Percentiles rank a stretch among this genome's conserved stretches.
Conservation (phyloP, 2,888 invertebrate genomes). For the Mythimna loreyi region DNA sequence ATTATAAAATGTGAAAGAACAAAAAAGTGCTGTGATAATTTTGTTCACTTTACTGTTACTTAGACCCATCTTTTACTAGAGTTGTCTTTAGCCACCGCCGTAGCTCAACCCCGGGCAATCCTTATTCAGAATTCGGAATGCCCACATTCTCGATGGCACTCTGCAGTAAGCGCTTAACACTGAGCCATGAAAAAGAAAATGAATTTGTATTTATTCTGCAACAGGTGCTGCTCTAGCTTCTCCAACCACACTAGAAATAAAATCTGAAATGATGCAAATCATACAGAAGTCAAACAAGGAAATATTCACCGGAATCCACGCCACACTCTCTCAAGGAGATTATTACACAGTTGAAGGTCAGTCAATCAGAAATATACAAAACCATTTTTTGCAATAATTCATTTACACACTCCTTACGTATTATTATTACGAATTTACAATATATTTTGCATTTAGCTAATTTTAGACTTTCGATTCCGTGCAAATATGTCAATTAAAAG, state of each 20-base stretch:
- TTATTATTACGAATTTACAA: too few relatives aligned
- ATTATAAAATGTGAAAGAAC: too few relatives aligned
- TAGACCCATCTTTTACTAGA: too few relatives aligned
- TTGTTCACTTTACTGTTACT: neutral
- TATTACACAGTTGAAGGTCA: conserved; percentile 42
- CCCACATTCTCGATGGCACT: neutral
- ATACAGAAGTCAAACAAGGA: conserved; percentile 16
- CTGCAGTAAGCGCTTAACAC: neutral
- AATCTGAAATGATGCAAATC: conserved; percentile 37
- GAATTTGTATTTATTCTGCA: neutral
- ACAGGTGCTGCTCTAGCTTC: conserved; percentile 48
- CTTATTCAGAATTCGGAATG: neutral
- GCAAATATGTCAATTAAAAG: too few relatives aligned
- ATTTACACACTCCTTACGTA: too few relatives aligned
- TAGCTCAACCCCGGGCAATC: too few relatives aligned
- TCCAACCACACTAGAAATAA: conserved; percentile 33
- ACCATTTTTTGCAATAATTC: neutral
- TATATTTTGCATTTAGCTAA: too few relatives aligned
- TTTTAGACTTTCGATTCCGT: too few relatives aligned
- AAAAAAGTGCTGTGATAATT: too few relatives aligned
- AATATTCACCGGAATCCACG: conserved; percentile 55
- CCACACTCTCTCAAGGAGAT: conserved; percentile 52
- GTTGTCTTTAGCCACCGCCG: too few relatives aligned
- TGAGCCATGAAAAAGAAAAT: neutral
- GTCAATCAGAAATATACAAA: neutral